A percentile compares a stretch with the other conserved stretches of the same genome.
phyloP scores from a whole-genome alignment of 2,888 invertebrate species.

The Chrysodeixis includens region DNA sequence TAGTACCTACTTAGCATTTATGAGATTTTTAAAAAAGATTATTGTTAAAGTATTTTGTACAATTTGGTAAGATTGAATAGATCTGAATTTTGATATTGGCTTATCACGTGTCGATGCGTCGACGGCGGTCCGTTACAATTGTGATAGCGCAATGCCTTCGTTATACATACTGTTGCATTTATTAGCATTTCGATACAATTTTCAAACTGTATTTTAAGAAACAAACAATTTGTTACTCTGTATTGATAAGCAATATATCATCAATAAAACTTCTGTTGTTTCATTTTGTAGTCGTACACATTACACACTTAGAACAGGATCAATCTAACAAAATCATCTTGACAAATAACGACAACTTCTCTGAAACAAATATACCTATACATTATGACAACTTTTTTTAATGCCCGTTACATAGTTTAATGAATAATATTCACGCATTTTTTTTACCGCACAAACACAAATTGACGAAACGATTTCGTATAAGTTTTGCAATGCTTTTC shows the following conservation, averaged over 20 bases:
- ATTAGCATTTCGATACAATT: conserved; percentile 86
- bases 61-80: conserved; percentile 79
- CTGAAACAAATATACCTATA: no score
- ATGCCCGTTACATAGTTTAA: no score
- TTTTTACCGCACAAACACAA: no score
- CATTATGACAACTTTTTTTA: no score
- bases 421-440: no score
- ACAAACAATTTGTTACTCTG: conserved; percentile 86
- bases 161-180: conserved; percentile 85
- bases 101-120: conserved; percentile 72
- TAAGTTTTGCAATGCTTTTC: no score
- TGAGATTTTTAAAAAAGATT: conserved; percentile 83
- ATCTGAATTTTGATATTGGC: conserved; percentile 84
- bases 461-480: no score
- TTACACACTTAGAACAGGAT: not conserved
- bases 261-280: conserved; percentile 76
- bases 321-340: no score
- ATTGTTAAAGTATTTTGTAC: conserved; percentile 84
- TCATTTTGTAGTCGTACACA: conserved; percentile 51
- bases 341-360: no score
- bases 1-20: conserved; percentile 87
- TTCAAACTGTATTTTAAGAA: conserved; percentile 81
- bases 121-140: conserved; percentile 68
- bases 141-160: conserved; percentile 87
- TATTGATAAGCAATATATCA: conserved; percentile 89